Percentiles rank a stretch among this genome's conserved stretches.
Evolutionary conservation across 2,888 invertebrate genomes (phyloP).

Genomic region (Globia sparganii): DNA sequence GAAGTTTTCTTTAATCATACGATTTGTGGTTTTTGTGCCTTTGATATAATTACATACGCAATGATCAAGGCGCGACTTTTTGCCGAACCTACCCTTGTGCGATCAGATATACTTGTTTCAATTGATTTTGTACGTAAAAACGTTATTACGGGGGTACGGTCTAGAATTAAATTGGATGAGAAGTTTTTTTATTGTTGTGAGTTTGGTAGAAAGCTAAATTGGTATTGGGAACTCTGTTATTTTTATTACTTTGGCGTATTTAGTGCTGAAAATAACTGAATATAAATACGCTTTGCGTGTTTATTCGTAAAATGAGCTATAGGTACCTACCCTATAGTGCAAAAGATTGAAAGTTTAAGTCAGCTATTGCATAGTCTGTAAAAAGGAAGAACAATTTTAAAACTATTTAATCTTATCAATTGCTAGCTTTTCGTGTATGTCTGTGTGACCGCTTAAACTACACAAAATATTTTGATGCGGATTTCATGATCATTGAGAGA

Average conservation of each 20-base stretch:
- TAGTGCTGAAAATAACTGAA: neutral
- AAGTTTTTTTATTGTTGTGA: constrained; percentile 22
- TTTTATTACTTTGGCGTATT: neutral
- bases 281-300: neutral
- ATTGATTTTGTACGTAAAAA: constrained; percentile 46
- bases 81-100: constrained; percentile 20
- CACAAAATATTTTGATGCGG: neutral
- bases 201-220: neutral
- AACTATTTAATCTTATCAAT: no score
- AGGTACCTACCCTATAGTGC: neutral
- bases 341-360: neutral
- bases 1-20: constrained; percentile 49
- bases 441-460: neutral
- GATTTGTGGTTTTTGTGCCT: constrained; percentile 54
- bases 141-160: neutral
- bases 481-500: neutral
- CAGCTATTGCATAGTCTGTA: neutral
- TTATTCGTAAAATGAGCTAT: neutral
- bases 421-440: no score
- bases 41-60: constrained; percentile 55
- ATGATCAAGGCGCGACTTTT: constrained; percentile 50
- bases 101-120: constrained; percentile 31
- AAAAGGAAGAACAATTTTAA: no score
- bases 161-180: constrained; percentile 42
- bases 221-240: constrained; percentile 3